Base-by-base conservation (phyloP, 64 coral and sea anemone species). In the Stylophora pistillata region DNA sequence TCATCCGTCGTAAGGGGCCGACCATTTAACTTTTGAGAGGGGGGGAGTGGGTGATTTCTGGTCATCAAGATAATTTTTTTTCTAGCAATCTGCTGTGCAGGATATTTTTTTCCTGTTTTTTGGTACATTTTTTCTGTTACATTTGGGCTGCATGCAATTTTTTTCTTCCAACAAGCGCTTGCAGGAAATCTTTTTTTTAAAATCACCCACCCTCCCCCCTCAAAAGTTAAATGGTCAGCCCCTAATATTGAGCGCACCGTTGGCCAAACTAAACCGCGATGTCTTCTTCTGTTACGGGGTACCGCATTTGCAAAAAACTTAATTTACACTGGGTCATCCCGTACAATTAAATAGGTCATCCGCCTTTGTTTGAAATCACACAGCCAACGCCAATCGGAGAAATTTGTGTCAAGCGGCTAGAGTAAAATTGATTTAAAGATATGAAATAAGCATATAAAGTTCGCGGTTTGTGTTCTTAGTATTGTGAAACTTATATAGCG, bases 361-460 rank as follows among this genome's bases (percentile, higher is more conserved):
- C 30, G 12, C 79, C 52, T 41, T 83, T 83, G 79, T 83, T 52
- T 66, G 25, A 62, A 10, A 13, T 33, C 17, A 34, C 31, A 74
- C 31, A 28, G 34, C 31, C 73, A 47, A 74, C 73, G 13, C 31
- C 15, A 16, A 74, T 17, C 13, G 15, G 15, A 52, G 5, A 52
- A 83, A 83, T 20, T 17, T n/a, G 53, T 47, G 13, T 83, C 79
- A 83, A 83, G 59, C 79, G 58, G 30, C 64, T 32, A 83, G 16
- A 66, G 60, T 52, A 68, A 81, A 53, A 68, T 66, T 61, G 58
- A 33, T 25, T 13, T 9, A 68, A 53, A 32, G 59, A 52, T 83
- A 68, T 83, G 20, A 83, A 83, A 47, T 68, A 83, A 83, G 79
- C 31, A 83, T 66, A 83, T 62, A 83, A 62, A 58, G 58, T 61